Evolutionary conservation across 2,888 invertebrate genomes (phyloP).

Genomic region (Euproctis similis): DNA sequence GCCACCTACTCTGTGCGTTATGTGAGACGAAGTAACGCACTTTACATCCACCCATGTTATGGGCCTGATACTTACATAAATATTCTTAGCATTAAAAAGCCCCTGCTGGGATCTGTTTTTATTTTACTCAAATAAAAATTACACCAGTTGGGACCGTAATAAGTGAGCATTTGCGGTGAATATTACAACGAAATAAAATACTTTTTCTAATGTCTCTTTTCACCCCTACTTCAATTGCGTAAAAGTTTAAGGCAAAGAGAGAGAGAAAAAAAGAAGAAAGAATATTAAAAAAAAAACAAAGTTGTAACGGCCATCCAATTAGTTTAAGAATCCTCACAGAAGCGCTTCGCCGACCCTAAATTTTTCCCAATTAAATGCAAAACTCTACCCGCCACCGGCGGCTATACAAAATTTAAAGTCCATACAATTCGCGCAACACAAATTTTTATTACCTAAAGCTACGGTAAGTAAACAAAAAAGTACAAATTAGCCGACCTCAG

Average conservation of each 20-base stretch:
- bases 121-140: no score
- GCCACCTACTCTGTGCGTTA: no score
- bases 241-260: no score
- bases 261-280: no score
- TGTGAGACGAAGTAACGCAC: no score
- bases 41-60: no score
- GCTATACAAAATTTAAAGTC: constrained; percentile 74
- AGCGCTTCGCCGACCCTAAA: constrained; percentile 68
- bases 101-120: no score
- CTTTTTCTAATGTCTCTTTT: constrained; percentile 30
- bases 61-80: no score
- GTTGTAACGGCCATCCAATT: constrained; percentile 72
- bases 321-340: constrained; percentile 72
- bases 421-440: constrained; percentile 75
- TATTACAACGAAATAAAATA: constrained; percentile 9
- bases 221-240: constrained; percentile 42
- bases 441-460: constrained; percentile 72
- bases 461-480: constrained; percentile 72
- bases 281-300: constrained; percentile 60
- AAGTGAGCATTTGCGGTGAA: no score
- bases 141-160: no score
- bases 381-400: constrained; percentile 59
- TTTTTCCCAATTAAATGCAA: constrained; percentile 75
- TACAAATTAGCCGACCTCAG: constrained; percentile 66
- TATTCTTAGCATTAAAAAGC: no score